Base-by-base conservation (phyloP, 2,113 vertebrate species). In the Trachemys scripta region DNA sequence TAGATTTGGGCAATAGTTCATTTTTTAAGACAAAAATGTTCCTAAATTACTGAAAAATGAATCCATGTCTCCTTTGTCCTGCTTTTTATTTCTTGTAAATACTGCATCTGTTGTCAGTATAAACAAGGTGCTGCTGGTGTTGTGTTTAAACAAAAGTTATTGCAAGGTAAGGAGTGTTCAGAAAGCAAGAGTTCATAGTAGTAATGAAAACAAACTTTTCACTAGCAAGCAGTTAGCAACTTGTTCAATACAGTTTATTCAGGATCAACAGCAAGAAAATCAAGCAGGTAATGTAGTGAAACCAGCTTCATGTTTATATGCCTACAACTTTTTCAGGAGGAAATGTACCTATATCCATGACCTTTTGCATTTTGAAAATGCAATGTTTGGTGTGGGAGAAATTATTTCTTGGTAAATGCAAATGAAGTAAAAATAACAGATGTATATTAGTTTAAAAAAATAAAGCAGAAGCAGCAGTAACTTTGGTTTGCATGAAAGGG, bases 211-310 rank as follows among this genome's bases (percentile, higher is more conserved):
- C 72, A 91, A 84, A 24, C 29, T 75, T 95, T 79, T 75, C 85
- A 76, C 62, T 51, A 31, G 89, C 29, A 29, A 90, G 56, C 50
- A 80, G 17, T 90, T 89, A 91, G 38, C 31, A 88, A 29, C 80
- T 79, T 89, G 81, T n/a, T 94, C 45, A 89, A 14, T 83, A 72
- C 78, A 72, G 95, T 83, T 85, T 65, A 8, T 82, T 97, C 93
- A 90, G 83, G 91, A 82, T n/a, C 17, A 25, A 88, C 85, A 85
- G 24, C 84, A 93, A 88, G 86, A 94, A 91, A 81, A 56, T 31
- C 50, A 69, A 47, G 42, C 25, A 47, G 65, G 10, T 16, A 38
- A 31, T 45, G 65, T 51, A 84, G 16, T 62, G 82, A 82, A 88
- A 78, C 92, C 17, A 56, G 82, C 69, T 96, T 65, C 22, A 19